Evolutionary conservation across 2,113 vertebrate genomes (phyloP), one percentile per base, ranked within the genome.

Genomic region (Felis chaus): DNA sequence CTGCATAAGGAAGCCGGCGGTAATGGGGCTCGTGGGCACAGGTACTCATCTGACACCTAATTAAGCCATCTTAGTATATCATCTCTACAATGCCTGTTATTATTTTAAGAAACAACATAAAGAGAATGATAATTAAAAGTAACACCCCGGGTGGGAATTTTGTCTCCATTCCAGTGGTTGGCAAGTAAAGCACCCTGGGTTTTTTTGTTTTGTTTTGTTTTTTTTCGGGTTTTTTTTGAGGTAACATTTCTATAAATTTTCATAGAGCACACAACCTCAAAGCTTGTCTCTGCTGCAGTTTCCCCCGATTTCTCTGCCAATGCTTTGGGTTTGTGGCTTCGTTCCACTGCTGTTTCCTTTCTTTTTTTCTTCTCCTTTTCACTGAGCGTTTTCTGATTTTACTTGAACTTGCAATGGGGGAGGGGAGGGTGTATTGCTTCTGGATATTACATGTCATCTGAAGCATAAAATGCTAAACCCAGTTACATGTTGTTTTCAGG

Each of bases 51-150:
- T 91, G 97, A 82, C 48, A 94, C 73, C 95, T 97, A 83, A 97
- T 97, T 96, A 98, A 97, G 86, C 78, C 86, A 80, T 95, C 97
- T 89, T 76, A 68, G 89, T 86, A 80, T 89, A 89, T 96, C 91
- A 91, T 93, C 95, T 98, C 91, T 91, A 86, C 86, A 97, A 83
- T 48, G 73, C 61, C 61, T 41, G 73, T 86, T 96, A 78, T 65
- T 96, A 97, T 97, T 98, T 95, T 93, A 96, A 86, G 97, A 95
- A 97, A 80, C 82, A 80, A 93, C 85, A 94, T 89, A 82, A 93
- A 95, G 89, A 98, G 93, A 91, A 94, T 65, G 94, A 87, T 89
- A 94, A 93, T 96, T 91, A 88, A 96, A 97, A 97, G 91, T 89
- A 95, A 91, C 94, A 66, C 57, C 50, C 80, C 39, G 55, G 55